Evolutionary conservation across 2,888 invertebrate species (phyloP).

Genomic region (Sclerodermus sp.): DNA sequence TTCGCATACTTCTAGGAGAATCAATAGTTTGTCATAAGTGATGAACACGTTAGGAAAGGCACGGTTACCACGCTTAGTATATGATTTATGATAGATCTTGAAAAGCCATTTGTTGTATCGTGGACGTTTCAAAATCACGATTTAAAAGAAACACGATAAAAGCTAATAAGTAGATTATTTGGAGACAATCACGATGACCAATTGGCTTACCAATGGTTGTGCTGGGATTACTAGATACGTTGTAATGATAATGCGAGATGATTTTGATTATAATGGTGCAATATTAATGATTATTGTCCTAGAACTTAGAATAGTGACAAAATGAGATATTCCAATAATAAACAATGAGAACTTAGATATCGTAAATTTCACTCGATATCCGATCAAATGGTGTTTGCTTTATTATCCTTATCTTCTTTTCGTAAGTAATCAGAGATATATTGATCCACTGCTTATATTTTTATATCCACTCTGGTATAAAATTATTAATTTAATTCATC

Average conservation of each 20-base stretch:
- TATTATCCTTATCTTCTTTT: conserved; percentile 1
- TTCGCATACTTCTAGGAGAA: no score
- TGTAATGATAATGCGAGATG: conserved; percentile 35
- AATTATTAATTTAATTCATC: no score
- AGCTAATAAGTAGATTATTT: no score
- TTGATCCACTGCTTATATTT: no score
- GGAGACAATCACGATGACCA: no score
- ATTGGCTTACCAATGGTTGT: no score
- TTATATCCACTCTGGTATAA: no score
- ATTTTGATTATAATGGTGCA: conserved; percentile 45
- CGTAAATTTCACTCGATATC: conserved; percentile 30
- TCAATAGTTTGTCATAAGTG: no score
- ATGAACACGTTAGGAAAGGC: no score
- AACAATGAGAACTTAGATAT: conserved; percentile 44
- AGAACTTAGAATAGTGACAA: conserved; percentile 42
- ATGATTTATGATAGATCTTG: conserved; percentile 5
- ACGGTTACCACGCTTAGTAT: conserved; percentile 22
- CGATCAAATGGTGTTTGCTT: conserved; percentile 7
- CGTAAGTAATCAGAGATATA: neutral
- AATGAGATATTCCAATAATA: conserved; percentile 44
- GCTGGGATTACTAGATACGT: conserved; percentile 26
- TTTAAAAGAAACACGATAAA: neutral
- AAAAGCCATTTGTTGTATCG: conserved; percentile 16
- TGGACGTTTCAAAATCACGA: conserved; percentile 21
- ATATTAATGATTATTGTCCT: conserved; percentile 50